Conservation (phyloP, 2,797 vertebrate genomes). For the Sebastes taczanowskii region DNA sequence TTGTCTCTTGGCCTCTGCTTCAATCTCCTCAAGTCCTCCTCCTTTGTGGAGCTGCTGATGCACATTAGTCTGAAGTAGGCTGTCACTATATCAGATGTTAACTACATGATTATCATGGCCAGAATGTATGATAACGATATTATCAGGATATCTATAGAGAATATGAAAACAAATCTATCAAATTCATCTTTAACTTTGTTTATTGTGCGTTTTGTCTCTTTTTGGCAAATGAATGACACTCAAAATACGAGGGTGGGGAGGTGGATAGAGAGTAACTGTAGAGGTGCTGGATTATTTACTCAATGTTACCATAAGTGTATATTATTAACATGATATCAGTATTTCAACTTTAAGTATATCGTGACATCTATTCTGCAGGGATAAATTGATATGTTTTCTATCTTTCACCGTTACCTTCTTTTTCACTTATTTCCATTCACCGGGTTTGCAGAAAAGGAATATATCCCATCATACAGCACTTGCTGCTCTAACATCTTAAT, state of each 20-base stretch:
- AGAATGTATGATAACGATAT: neutral
- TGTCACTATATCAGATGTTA: neutral
- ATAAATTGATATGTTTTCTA: constrained; percentile 11
- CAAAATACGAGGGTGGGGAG: neutral
- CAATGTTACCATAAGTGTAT: too few relatives aligned
- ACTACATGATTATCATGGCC: neutral
- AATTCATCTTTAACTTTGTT: neutral
- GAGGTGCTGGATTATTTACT: too few relatives aligned
- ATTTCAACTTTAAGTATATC: neutral
- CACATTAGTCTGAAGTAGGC: constrained; percentile 1
- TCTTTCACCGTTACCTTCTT: neutral
- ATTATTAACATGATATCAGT: neutral
- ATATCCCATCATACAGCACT: constrained; percentile 16
- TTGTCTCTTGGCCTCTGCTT: constrained; percentile 42
- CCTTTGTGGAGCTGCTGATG: constrained; percentile 26
- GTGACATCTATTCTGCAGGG: neutral
- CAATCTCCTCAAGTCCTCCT: constrained; percentile 47
- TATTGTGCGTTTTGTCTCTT: neutral
- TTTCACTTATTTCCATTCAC: constrained; percentile 8
- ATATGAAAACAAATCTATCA: fast-evolving
- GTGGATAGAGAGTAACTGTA: neutral
- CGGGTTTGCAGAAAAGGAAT: constrained; percentile 10
- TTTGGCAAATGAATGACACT: neutral
- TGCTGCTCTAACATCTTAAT: constrained; percentile 19
- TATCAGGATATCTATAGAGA: fast-evolving